Percentiles rank a stretch among this genome's conserved stretches.
Evolutionary conservation across 2,888 invertebrate genomes (phyloP).

Genomic region (Callyntrura guangdongensis): DNA sequence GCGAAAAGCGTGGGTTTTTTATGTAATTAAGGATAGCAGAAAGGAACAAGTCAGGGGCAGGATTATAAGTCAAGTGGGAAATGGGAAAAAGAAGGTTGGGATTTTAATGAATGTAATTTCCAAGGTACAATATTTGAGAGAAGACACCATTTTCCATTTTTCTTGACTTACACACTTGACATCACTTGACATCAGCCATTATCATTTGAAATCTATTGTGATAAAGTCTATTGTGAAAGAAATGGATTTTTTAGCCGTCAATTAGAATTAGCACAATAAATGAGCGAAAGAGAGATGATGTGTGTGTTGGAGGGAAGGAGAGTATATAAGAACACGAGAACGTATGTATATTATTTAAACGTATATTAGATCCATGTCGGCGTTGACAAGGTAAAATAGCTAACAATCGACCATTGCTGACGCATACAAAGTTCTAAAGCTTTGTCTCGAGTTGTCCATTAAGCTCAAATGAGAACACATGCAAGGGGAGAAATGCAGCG

Average conservation of each 20-base stretch:
- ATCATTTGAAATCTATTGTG: too few species aligned
- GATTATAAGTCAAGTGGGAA: too few species aligned
- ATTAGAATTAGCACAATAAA: not conserved
- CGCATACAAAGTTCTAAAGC: not conserved
- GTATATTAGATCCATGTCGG: not conserved
- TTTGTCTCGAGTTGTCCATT: not conserved
- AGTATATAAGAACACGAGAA: not conserved
- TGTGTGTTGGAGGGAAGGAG: not conserved
- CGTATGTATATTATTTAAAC: slow-evolving; percentile 1
- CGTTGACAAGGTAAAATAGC: not conserved
- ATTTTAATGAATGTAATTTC: too few species aligned
- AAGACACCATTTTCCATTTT: too few species aligned
- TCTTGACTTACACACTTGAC: too few species aligned
- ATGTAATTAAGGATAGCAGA: not conserved
- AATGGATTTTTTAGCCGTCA: too few species aligned
- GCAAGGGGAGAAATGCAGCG: not conserved
- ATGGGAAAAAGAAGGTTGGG: too few species aligned
- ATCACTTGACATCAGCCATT: too few species aligned
- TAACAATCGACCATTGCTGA: not conserved
- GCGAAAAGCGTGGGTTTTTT: not conserved
- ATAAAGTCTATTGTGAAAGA: too few species aligned
- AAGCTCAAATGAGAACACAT: not conserved
- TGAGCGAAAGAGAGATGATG: not conserved
- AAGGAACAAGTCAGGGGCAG: too few species aligned
- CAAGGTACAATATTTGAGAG: too few species aligned